A percentile compares a stretch with the other conserved stretches of the same genome.
These are phyloP conservation scores for Tolypeutes matacus DNA, from an alignment of 2,797 vertebrate genomes.

Conservation along the genomic window DNA sequence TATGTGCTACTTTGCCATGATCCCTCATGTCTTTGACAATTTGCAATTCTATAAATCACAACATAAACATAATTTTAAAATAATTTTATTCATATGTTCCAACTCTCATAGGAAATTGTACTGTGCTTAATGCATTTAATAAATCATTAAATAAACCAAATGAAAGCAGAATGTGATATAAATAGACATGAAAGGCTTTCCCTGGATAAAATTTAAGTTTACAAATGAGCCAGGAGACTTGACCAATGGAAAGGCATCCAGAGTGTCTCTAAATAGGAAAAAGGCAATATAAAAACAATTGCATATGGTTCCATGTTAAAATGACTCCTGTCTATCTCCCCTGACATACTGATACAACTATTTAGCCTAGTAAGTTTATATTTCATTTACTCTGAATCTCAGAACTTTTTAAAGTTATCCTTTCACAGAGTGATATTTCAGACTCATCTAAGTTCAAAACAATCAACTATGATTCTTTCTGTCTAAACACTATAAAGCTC, in stretches of 20 bases:
- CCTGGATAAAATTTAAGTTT: constrained; percentile 72
- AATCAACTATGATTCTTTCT: neutral
- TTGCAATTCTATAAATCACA: constrained; percentile 81
- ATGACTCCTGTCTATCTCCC: neutral
- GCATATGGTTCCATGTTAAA: constrained; percentile 8
- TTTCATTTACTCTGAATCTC: constrained; percentile 28
- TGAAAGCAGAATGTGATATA: constrained; percentile 74
- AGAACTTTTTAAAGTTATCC: neutral
- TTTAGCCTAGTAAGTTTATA: constrained; percentile 38
- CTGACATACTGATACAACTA: neutral
- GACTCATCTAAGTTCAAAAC: neutral
- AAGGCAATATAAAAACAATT: constrained; percentile 27
- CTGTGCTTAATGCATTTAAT: constrained; percentile 76
- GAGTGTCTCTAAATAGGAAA: neutral
- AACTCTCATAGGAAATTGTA: constrained; percentile 72
- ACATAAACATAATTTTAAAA: constrained; percentile 79
- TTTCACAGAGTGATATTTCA: constrained; percentile 31
- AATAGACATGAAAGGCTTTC: constrained; percentile 75
- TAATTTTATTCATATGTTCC: constrained; percentile 77
- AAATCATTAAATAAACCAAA: constrained; percentile 79
- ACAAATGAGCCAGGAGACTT: constrained; percentile 67
- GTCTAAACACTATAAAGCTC: neutral
- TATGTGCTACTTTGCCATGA: constrained; percentile 40
- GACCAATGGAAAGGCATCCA: constrained; percentile 58
- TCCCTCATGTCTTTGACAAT: constrained; percentile 78